Evolutionary conservation across 2,888 invertebrate genomes (phyloP).

Genomic region (Cryptosula pallasiana): DNA sequence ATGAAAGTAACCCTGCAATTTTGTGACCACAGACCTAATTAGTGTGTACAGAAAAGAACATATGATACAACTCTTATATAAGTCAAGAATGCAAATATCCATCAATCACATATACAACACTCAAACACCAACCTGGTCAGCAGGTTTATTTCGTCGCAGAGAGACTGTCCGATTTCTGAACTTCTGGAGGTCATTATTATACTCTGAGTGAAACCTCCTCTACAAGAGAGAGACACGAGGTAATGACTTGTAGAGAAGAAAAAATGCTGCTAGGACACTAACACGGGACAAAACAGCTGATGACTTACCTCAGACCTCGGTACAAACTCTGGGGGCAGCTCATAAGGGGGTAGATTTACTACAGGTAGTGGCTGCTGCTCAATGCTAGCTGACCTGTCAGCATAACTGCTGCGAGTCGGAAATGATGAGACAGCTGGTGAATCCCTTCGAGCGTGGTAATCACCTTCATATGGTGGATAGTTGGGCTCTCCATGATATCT

Average conservation of each 20-base stretch:
- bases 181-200: slow-evolving; percentile 39
- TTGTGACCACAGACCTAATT: too few species aligned
- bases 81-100: too few species aligned
- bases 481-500: not conserved
- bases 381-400: too few species aligned
- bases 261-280: too few species aligned
- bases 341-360: slow-evolving; percentile 39
- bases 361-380: not conserved
- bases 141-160: slow-evolving; percentile 39
- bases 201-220: slow-evolving; percentile 41
- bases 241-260: too few species aligned
- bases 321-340: slow-evolving; percentile 45
- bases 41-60: too few species aligned
- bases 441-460: not conserved
- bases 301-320: slow-evolving; percentile 40
- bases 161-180: slow-evolving; percentile 42
- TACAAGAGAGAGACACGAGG: too few species aligned
- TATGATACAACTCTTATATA: too few species aligned
- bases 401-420: too few species aligned
- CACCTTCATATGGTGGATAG: not conserved
- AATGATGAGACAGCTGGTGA: not conserved
- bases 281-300: too few species aligned
- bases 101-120: too few species aligned
- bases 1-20: too few species aligned
- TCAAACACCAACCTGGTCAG: slow-evolving; percentile 38